Evolutionary conservation across 1,140 invertebrate genomes (phyloP), one percentile per base, ranked within the genome.

Genomic region (Neodiprion pinetum): DNA sequence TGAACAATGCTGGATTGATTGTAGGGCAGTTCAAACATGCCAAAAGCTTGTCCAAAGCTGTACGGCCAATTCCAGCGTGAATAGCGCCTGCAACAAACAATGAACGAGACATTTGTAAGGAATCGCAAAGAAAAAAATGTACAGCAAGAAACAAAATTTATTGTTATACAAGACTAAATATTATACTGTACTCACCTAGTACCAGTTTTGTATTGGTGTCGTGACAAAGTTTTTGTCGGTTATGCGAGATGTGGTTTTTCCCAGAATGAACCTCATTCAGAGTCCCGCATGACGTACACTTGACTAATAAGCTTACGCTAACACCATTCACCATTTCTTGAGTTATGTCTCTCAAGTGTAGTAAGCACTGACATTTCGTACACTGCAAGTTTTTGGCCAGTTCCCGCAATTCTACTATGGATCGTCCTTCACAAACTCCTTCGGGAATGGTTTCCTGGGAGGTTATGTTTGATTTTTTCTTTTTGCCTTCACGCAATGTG

Each of bases 31-130:
- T 66, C 11, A 76, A 48, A 48, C 75, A 79, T 9, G 74, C 72
- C 9, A 79, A 53, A 5, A 79, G 53, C 75, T 79, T 77, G 21
- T 75, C 75, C 12, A 77, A 23, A 3, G 61, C 48, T 1, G 74
- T 74, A 14, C 14, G 48, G 10, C 74, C 74, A 28, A 68, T 21
- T 12, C 73, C 75, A 72, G 49, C 11, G 47, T 76, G 74, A 21
- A 74, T 49, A 49, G 50, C 61, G 23, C 75, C 75, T 76, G 67
- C 17, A 21, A 21, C 17, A 21, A 21, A 21, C 17, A 21, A 21
- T 21, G 17, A 21, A 21, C 17, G 17, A 21, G 17, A 21, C 17
- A 21, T 21, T 21, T 21, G 17, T 21, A 21, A 53, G 9, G 14
- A 53, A 53, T 53, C 50, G 14, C 17, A 21, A 21, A 10, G 9